phyloP scores from a whole-genome alignment of 1,140 invertebrate genomes.

The Zaprionus kolodkinae region DNA sequence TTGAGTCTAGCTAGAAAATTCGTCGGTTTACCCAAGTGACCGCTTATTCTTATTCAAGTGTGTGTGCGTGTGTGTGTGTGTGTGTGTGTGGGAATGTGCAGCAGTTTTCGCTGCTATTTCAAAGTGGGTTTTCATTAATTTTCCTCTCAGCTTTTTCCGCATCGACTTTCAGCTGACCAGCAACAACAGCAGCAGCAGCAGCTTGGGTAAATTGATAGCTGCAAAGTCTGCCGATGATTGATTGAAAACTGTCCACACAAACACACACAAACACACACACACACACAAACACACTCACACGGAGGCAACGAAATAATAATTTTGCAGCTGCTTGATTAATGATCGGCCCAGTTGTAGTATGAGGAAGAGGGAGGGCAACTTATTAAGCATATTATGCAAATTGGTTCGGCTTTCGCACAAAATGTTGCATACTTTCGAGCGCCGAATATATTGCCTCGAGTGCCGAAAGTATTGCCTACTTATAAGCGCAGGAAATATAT shows the following conservation, averaged over 20 bases:
- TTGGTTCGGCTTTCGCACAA: slow-evolving; percentile 60
- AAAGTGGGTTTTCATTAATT: neutral
- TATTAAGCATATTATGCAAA: slow-evolving; percentile 35
- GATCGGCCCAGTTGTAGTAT: neutral
- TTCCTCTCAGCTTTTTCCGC: neutral
- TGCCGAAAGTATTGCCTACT: slow-evolving; percentile 4
- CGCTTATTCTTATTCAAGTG: neutral
- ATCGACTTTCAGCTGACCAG: neutral
- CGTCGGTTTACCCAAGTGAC: neutral
- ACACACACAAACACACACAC: neutral
- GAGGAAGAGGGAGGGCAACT: neutral
- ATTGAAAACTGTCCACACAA: slow-evolving; percentile 44
- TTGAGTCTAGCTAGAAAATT: neutral
- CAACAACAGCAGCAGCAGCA: neutral
- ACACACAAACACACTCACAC: neutral
- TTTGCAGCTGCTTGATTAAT: slow-evolving; percentile 35
- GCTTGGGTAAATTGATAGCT: slow-evolving; percentile 14
- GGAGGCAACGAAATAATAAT: slow-evolving; percentile 24
- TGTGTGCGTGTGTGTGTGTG: too few species aligned
- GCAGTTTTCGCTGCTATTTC: neutral
- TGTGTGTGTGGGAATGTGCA: neutral
- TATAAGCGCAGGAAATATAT: too few species aligned
- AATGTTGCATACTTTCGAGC: slow-evolving; percentile 55
- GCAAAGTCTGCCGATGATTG: slow-evolving; percentile 45
- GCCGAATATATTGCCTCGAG: neutral